Percentiles rank a stretch among this genome's conserved stretches.
Evolutionary conservation across 1,140 invertebrate genomes (phyloP).

Genomic region (Calliphora vicina): DNA sequence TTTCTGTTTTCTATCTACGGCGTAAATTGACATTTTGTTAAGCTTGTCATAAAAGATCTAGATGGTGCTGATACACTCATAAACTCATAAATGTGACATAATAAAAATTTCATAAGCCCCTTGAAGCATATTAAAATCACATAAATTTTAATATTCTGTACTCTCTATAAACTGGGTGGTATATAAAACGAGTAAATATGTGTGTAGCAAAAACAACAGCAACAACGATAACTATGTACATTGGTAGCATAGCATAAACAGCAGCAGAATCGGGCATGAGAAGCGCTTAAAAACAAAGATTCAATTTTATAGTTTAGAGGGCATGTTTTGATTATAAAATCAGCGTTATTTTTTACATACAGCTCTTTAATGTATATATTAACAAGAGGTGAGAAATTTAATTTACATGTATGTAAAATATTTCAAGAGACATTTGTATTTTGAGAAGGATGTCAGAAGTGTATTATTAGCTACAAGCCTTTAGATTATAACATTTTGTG

Average conservation of each 20-base stretch:
- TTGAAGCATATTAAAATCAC: conserved; percentile 29
- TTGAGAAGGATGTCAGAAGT: too few relatives aligned
- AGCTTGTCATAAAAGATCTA: conserved; percentile 6
- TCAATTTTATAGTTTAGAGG: conserved; percentile 16
- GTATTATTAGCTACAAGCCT: too few relatives aligned
- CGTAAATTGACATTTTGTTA: not conserved
- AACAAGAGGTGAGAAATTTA: too few relatives aligned
- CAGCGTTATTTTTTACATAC: not conserved
- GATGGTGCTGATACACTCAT: conserved; percentile 15
- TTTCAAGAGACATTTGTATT: too few relatives aligned
- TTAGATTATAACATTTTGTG: too few relatives aligned
- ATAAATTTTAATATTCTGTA: conserved; percentile 30
- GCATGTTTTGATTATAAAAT: conserved; percentile 14
- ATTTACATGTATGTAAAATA: too few relatives aligned
- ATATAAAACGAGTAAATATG: too few relatives aligned
- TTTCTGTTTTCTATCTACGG: not conserved
- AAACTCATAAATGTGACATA: conserved; percentile 31
- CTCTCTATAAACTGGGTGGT: not conserved
- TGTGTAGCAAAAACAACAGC: not conserved
- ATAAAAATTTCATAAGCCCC: conserved; percentile 33
- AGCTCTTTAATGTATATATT: too few relatives aligned
- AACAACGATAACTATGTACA: not conserved
- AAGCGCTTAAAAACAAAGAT: not conserved
- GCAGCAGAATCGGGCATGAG: not conserved
- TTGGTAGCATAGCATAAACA: not conserved